Conservation (phyloP, 2,888 invertebrate species). For the Coenonympha arcania region DNA sequence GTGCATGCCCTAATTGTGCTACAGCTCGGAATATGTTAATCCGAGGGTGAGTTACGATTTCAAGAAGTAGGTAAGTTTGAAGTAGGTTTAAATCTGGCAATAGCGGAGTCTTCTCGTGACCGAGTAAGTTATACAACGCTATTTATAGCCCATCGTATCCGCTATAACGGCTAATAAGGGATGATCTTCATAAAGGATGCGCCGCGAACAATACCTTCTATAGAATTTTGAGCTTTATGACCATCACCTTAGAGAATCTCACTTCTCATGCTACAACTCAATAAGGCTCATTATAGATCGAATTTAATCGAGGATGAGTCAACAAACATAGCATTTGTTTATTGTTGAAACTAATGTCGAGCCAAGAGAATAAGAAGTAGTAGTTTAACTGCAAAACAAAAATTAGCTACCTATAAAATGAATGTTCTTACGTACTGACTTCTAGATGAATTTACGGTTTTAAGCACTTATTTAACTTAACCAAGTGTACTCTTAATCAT, state of each 20-base stretch:
- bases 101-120: neutral
- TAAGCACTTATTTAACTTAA: too few species aligned
- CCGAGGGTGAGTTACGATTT: too few species aligned
- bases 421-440: too few species aligned
- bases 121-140: constrained; percentile 11
- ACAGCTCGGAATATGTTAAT: too few species aligned
- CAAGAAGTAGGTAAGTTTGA: too few species aligned
- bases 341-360: constrained; percentile 8
- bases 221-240: neutral
- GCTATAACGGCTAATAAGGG: constrained; percentile 26
- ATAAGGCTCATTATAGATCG: constrained; percentile 6
- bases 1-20: too few species aligned
- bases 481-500: too few species aligned
- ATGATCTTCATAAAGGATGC: constrained; percentile 15
- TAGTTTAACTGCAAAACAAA: neutral
- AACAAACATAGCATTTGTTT: constrained; percentile 24
- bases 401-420: too few species aligned
- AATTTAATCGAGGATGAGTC: constrained; percentile 42
- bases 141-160: constrained; percentile 29
- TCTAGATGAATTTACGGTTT: too few species aligned
- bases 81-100: too few species aligned
- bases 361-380: constrained; percentile 12
- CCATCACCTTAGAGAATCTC: neutral
- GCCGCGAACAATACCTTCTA: neutral
- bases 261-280: neutral